phyloP scores from a whole-genome alignment of 2,797 vertebrate genomes.

The Lindbergichthys nudifrons region DNA sequence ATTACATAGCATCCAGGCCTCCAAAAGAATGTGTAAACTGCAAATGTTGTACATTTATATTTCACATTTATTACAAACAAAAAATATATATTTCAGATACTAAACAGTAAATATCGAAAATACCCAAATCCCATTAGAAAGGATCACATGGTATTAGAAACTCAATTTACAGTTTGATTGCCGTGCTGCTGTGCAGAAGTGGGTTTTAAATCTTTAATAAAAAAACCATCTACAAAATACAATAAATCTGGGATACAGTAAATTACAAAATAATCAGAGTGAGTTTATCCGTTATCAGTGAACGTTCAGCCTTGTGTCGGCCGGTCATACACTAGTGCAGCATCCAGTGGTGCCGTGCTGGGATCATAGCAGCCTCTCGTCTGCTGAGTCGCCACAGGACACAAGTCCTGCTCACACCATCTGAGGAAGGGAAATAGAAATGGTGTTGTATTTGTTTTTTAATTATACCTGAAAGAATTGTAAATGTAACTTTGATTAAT shows the following conservation, averaged over 20 bases:
- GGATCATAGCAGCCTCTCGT: slow-evolving; percentile 75
- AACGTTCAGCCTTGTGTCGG: slow-evolving; percentile 30
- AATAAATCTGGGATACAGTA: not conserved
- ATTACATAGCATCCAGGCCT: not conserved
- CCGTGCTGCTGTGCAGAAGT: not conserved
- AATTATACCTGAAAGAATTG: not conserved
- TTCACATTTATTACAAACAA: not conserved
- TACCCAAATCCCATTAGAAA: not conserved
- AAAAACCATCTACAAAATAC: not conserved
- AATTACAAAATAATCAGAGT: not conserved
- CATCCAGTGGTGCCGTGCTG: slow-evolving; percentile 63
- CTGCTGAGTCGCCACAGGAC: slow-evolving; percentile 75
- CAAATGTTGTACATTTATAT: not conserved
- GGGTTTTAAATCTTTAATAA: not conserved
- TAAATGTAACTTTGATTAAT: not conserved
- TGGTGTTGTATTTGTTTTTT: not conserved
- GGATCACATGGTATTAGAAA: not conserved
- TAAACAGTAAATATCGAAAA: not conserved
- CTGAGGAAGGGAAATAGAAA: slow-evolving; percentile 52
- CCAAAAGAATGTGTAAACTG: not conserved
- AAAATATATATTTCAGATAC: not conserved
- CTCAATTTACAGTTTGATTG: not conserved
- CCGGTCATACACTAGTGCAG: slow-evolving; percentile 79
- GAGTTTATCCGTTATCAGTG: not conserved
- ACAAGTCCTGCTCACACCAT: slow-evolving; percentile 88